These are phyloP conservation scores for Pygoscelis antarcticus DNA, from an alignment of 2,113 vertebrate genomes.

Conservation along the genomic window DNA sequence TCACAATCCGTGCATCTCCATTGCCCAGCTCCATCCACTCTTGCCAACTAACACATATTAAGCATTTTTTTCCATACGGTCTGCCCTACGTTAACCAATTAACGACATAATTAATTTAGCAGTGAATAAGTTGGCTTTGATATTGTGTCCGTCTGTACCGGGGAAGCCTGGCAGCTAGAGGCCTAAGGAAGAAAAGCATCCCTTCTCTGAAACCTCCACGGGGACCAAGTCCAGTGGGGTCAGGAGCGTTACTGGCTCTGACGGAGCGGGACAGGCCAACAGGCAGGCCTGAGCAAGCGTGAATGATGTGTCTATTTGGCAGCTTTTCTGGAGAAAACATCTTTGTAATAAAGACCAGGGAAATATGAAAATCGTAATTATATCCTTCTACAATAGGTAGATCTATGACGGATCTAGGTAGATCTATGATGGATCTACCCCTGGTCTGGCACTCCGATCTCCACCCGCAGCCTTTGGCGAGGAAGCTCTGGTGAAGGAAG, in stretches of 20 bases:
- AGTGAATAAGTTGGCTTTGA: neutral
- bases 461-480: neutral
- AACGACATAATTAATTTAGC: constrained; percentile 7
- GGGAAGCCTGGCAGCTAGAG: neutral
- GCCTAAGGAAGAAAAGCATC: neutral
- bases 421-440: neutral
- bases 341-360: neutral
- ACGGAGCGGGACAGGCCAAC: neutral
- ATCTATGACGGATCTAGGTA: neutral
- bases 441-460: neutral
- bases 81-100: neutral
- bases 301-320: constrained; percentile 13
- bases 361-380: neutral
- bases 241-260: neutral
- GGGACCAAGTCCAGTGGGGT: neutral
- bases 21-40: neutral
- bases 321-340: neutral
- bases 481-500: neutral
- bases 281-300: neutral
- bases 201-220: neutral
- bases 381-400: rapidly evolving
- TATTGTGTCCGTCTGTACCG: neutral
- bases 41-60: neutral
- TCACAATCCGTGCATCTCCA: neutral
- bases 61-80: neutral